phyloP scores from a whole-genome alignment of 2,113 vertebrate genomes.

The Macroglossus sobrinus region DNA sequence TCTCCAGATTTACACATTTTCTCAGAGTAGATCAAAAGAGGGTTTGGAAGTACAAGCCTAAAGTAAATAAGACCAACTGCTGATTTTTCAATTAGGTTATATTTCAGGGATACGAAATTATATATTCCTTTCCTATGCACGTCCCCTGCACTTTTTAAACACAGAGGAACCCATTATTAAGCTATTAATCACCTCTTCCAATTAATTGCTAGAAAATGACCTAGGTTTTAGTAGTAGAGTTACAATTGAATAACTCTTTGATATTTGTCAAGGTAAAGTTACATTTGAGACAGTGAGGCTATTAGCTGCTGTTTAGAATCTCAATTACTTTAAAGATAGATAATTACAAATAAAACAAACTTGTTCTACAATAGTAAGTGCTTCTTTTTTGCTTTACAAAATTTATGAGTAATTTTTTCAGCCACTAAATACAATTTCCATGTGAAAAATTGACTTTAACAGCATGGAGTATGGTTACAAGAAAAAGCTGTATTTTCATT shows the following conservation, averaged over 20 bases:
- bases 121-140: conserved; percentile 64
- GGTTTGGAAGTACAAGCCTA: conserved; percentile 56
- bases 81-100: conserved; percentile 73
- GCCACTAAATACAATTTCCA: conserved; percentile 84
- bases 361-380: conserved; percentile 77
- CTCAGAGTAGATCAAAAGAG: conserved; percentile 51
- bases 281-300: conserved; percentile 79
- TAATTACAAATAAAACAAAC: conserved; percentile 89
- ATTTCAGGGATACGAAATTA: conserved; percentile 75
- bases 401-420: conserved; percentile 83
- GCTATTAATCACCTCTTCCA: conserved; percentile 86
- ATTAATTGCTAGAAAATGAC: conserved; percentile 85
- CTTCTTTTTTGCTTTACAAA: conserved; percentile 74
- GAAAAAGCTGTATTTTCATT: conserved; percentile 84
- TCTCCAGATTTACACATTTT: conserved; percentile 42
- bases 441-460: conserved; percentile 83
- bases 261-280: conserved; percentile 83
- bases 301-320: conserved; percentile 86
- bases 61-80: conserved; percentile 64
- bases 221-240: conserved; percentile 74
- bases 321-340: conserved; percentile 84
- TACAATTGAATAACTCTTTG: conserved; percentile 82
- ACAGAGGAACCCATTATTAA: conserved; percentile 84
- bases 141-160: conserved; percentile 71
- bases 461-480: conserved; percentile 84